Evolutionary conservation across 2,888 invertebrate genomes (phyloP), one percentile per base, ranked within the genome.

Genomic region (Drosophila anceps): DNA sequence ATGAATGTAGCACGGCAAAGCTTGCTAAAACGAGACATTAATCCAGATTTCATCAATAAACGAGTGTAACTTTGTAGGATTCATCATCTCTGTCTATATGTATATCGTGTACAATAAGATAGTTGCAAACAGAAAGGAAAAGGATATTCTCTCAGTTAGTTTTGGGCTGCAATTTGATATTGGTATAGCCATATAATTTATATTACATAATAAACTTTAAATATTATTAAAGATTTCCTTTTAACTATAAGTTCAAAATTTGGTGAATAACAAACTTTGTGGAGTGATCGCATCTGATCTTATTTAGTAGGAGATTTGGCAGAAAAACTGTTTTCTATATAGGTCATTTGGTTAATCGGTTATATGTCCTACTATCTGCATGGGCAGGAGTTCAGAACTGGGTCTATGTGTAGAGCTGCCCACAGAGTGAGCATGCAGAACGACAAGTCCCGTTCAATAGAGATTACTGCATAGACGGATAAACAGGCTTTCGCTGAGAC

Each of bases 1-100:
- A 27, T 68, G 63, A 68, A 55, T 60, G 76, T 79, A 79, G 80
- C 84, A 79, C 85, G 43, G 53, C 61, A 53, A 69, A 67, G 63
- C 68, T 73, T 81, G 57, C 74, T 73, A 71, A 58, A 57, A 65
- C 13, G 48, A 70, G 35, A 73, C 70, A 73, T 69, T 61, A 54
- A 55, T 59, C 69, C 55, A 20, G 27, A 73, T 51, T 66, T 86
- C 73, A 81, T 70, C 57, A 84, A 89, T 84, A 81, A 84, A 82
- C 43, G 61, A 73, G 69, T 64, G 33, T 66, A 64, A 69, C 68
- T 69, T 69, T 58, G 27, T 62, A 61, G 18, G 50, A 50, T 18
- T 31, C 29, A 27, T 46, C 8, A 15, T 46, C 29, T 18, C 12
- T 48, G n/a, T 15, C 4, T 27, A 27, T 2, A 2, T 24, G 24